Percentiles rank a stretch among this genome's conserved stretches.
Conservation (phyloP, 2,113 vertebrate species). For the Enhydra lutris region DNA sequence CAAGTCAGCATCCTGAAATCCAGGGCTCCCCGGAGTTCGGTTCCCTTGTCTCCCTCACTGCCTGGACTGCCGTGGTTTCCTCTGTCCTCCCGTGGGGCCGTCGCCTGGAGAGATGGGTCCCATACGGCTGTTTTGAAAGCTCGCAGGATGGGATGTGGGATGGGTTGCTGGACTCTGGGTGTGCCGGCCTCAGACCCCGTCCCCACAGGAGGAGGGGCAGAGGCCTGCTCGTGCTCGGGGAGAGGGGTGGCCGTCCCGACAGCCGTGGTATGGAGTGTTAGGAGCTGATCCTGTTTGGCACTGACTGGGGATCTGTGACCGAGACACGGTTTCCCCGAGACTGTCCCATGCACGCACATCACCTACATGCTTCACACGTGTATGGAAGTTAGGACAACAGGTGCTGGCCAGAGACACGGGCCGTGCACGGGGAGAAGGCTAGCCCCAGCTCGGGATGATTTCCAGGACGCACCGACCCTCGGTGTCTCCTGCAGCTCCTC, state of each 20-base stretch:
- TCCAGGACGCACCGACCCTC: background rate
- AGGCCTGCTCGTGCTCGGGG: too few relatives aligned
- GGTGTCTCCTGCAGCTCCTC: background rate
- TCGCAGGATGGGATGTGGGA: background rate
- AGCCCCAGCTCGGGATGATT: rapidly evolving
- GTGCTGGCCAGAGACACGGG: rapidly evolving
- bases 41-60: background rate
- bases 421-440: too few relatives aligned
- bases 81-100: rapidly evolving
- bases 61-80: background rate
- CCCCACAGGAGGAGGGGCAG: background rate
- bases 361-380: background rate
- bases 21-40: rapidly evolving
- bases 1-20: rapidly evolving
- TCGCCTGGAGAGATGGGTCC: background rate
- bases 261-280: rapidly evolving
- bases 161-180: rapidly evolving
- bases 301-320: background rate
- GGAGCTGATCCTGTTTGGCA: background rate
- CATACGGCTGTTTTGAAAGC: rapidly evolving
- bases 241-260: rapidly evolving
- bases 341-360: background rate
- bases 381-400: background rate
- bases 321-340: background rate
- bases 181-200: rapidly evolving